Conservation (phyloP, 2,888 invertebrate species). For the Campopleginae sp. region DNA sequence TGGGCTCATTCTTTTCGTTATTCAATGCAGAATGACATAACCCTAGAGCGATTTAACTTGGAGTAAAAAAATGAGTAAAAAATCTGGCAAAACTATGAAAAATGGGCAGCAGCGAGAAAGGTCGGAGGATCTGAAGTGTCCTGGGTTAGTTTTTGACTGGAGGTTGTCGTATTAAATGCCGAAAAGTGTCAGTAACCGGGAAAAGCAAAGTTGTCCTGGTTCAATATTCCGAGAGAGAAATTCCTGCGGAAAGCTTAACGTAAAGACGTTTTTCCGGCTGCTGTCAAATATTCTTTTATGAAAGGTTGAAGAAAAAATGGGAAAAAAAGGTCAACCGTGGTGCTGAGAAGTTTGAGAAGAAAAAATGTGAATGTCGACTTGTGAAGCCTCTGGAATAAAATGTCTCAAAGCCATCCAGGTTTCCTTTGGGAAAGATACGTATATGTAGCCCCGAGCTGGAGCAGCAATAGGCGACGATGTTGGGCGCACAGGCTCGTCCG, state of each 20-base stretch:
- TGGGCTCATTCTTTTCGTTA: no score
- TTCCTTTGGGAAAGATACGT: not conserved
- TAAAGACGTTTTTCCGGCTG: not conserved
- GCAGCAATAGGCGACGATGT: conserved; percentile 17
- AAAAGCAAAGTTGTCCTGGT: not conserved
- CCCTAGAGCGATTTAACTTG: no score
- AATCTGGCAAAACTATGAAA: no score
- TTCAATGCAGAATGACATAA: no score
- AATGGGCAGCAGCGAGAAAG: no score
- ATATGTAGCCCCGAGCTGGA: not conserved
- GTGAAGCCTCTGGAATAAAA: conserved; percentile 23
- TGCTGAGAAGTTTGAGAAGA: not conserved
- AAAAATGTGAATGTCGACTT: conserved; percentile 11
- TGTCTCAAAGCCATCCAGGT: not conserved
- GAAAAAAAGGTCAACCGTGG: not conserved
- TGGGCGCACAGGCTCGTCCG: not conserved
- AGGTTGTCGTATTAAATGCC: no score
- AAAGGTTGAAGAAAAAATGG: no score
- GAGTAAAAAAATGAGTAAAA: no score
- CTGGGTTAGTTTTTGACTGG: no score
- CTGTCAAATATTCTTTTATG: no score
- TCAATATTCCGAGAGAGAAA: not conserved
- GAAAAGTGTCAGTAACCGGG: no score
- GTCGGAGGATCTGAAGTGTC: no score
- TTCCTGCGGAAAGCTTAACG: not conserved